Conservation (phyloP, 2,888 invertebrate genomes). For the Oxytorus armatus region DNA sequence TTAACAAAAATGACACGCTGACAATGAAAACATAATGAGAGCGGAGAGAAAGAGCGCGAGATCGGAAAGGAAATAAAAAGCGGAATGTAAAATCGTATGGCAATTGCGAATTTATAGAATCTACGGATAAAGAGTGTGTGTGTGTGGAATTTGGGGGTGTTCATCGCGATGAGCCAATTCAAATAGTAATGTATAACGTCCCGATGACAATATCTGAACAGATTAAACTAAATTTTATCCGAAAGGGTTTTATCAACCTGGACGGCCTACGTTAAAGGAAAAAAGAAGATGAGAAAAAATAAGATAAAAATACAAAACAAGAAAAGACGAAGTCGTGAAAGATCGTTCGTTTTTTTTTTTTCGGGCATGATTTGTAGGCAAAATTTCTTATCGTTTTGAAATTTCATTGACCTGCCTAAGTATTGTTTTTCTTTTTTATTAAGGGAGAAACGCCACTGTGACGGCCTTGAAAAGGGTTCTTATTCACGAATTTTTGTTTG, state of each 20-base stretch:
- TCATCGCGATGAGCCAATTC: conserved; percentile 75
- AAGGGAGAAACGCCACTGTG: no score
- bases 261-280: conserved; percentile 75
- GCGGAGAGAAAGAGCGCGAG: no score
- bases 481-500: no score
- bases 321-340: conserved; percentile 33
- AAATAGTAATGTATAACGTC: conserved; percentile 82
- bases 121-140: not conserved
- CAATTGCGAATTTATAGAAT: conserved; percentile 29
- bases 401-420: conserved; percentile 26
- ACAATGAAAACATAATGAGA: conserved; percentile 53
- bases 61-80: conserved; percentile 9
- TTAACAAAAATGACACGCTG: conserved; percentile 18
- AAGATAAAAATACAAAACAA: conserved; percentile 33
- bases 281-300: no score
- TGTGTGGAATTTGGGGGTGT: conserved; percentile 36
- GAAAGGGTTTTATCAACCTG: conserved; percentile 68
- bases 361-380: conserved; percentile 7
- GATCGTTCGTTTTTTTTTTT: no score
- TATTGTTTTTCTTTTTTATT: not conserved
- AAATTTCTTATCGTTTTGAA: conserved; percentile 4
- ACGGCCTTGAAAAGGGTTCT: no score
- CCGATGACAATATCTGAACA: conserved; percentile 80
- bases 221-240: conserved; percentile 70
- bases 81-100: conserved; percentile 18